These are phyloP conservation scores for Lordiphosa collinella DNA, from an alignment of 1,140 invertebrate species.

Conservation along the genomic window DNA sequence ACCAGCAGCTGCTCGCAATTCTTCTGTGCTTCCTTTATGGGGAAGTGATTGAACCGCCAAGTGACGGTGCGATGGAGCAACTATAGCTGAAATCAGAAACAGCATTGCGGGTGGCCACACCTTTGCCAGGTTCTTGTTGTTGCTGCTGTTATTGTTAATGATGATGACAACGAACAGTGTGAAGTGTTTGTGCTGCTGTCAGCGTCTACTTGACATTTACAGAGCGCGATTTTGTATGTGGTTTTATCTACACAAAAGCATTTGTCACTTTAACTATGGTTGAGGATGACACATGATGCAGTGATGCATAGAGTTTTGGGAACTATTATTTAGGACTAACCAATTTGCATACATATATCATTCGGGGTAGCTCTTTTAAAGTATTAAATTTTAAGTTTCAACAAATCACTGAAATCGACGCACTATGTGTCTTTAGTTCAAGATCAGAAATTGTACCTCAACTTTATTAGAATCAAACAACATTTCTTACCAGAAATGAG, in stretches of 20 bases:
- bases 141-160: conserved; percentile 13
- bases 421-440: too few relatives aligned
- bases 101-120: conserved; percentile 9
- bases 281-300: background rate
- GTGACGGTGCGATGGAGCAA: conserved; percentile 6
- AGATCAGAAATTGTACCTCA: too few relatives aligned
- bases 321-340: too few relatives aligned
- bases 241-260: conserved; percentile 10
- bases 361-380: too few relatives aligned
- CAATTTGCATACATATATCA: too few relatives aligned
- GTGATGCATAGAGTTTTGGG: too few relatives aligned
- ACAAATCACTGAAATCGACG: too few relatives aligned
- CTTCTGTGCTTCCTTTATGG: too few relatives aligned
- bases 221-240: conserved; percentile 3
- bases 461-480: too few relatives aligned
- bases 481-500: too few relatives aligned
- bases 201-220: conserved; percentile 31
- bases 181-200: conserved; percentile 6
- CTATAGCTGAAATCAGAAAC: conserved; percentile 26
- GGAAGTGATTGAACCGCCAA: conserved; percentile 31
- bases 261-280: conserved; percentile 16
- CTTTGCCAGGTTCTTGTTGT: conserved; percentile 14
- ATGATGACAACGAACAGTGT: conserved; percentile 33
- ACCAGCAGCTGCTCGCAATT: too few relatives aligned
- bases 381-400: too few relatives aligned